Conservation (phyloP, 2,888 invertebrate species). For the Malacosoma neustria region DNA sequence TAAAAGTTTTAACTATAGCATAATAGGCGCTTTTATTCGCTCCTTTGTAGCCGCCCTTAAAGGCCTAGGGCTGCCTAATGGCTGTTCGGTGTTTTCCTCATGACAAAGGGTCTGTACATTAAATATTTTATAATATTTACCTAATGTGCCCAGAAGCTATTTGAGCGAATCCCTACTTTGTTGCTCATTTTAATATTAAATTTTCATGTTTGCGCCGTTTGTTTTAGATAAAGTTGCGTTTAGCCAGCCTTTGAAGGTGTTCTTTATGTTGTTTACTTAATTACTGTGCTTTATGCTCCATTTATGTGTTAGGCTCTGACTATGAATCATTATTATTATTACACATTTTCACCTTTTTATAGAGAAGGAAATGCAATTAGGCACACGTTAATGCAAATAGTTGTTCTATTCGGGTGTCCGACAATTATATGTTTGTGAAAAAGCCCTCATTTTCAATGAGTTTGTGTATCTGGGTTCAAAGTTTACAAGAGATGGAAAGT, state of each 20-base stretch:
- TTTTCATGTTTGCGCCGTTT: constrained; percentile 11
- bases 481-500: too few relatives aligned
- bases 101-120: constrained; percentile 27
- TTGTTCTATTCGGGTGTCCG: too few relatives aligned
- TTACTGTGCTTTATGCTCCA: too few relatives aligned
- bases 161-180: constrained; percentile 20
- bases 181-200: constrained; percentile 21
- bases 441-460: too few relatives aligned
- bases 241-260: background rate
- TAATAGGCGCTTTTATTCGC: constrained; percentile 14
- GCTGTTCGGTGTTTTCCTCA: constrained; percentile 31
- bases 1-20: background rate
- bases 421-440: too few relatives aligned
- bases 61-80: constrained; percentile 23
- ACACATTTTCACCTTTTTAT: too few relatives aligned
- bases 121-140: constrained; percentile 43
- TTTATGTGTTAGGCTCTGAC: too few relatives aligned
- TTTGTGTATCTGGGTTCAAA: too few relatives aligned
- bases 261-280: background rate
- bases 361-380: too few relatives aligned
- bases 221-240: constrained; percentile 2
- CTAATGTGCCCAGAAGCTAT: constrained; percentile 30
- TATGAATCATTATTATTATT: too few relatives aligned
- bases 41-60: constrained; percentile 9
- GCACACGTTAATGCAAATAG: too few relatives aligned